phyloP scores from a whole-genome alignment of 2,888 invertebrate genomes.

The Yponomeuta plumbellus region DNA sequence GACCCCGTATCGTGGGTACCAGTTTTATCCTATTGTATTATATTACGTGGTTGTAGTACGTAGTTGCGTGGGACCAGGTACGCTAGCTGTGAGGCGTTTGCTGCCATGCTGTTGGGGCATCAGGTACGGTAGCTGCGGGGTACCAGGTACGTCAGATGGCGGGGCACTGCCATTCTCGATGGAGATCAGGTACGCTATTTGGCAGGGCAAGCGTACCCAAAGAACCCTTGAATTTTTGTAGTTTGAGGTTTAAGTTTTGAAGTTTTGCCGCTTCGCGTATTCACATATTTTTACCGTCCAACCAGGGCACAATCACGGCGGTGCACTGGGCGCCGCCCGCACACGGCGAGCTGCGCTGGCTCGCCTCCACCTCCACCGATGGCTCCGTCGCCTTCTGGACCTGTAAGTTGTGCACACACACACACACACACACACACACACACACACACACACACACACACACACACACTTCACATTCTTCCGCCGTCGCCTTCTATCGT shows the following conservation, averaged over 20 bases:
- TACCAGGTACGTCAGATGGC: neutral
- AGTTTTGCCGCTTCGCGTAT: no score
- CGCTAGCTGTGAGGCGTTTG: constrained; percentile 72
- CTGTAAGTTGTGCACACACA: constrained; percentile 66
- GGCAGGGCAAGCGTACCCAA: no score
- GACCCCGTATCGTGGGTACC: no score
- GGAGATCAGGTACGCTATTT: no score
- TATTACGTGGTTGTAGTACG: no score
- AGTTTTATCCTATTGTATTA: no score
- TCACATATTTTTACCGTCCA: no score
- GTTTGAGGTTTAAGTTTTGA: no score
- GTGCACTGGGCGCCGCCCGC: constrained; percentile 95
- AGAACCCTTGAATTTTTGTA: no score
- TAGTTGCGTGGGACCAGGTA: no score
- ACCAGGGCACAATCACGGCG: neutral
- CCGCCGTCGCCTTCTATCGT: neutral
- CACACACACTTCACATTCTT: neutral
- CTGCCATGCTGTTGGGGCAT: constrained; percentile 41
- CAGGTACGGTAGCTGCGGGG: neutral
- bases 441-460: neutral
- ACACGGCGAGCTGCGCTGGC: constrained; percentile 85
- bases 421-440: neutral
- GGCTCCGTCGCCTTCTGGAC: constrained; percentile 98
- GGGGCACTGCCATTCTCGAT: constrained; percentile 43
- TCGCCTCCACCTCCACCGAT: constrained; percentile 96